Evolutionary conservation across 1,140 invertebrate species (phyloP).

Genomic region (Drosophila prosaltans): DNA sequence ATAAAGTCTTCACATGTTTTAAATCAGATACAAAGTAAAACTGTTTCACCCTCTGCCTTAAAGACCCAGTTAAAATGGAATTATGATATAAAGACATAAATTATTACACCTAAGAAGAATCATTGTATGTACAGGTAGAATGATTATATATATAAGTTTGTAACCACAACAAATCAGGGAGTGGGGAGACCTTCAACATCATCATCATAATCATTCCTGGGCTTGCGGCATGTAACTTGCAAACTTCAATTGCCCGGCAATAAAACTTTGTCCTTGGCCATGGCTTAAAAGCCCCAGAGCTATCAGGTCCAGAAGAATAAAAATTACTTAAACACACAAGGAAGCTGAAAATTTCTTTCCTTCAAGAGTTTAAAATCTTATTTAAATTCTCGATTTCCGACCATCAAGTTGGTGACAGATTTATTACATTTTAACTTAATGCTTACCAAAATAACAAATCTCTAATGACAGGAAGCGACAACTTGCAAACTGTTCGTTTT

Average conservation of each 20-base stretch:
- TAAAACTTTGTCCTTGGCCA: slow-evolving; percentile 70
- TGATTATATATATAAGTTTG: slow-evolving; percentile 1
- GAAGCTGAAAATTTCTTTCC: slow-evolving; percentile 34
- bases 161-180: slow-evolving; percentile 51
- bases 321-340: slow-evolving; percentile 46
- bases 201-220: slow-evolving; percentile 21
- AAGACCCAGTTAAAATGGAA: neutral
- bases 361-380: slow-evolving; percentile 38
- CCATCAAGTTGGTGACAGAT: slow-evolving; percentile 52
- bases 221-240: slow-evolving; percentile 26
- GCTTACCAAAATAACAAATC: slow-evolving; percentile 35
- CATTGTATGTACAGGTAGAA: neutral
- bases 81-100: no score
- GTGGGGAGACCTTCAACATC: slow-evolving; percentile 22
- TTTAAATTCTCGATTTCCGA: slow-evolving; percentile 37
- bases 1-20: no score
- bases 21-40: neutral
- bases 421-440: slow-evolving; percentile 74
- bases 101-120: neutral
- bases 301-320: slow-evolving; percentile 3
- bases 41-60: neutral
- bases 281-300: slow-evolving; percentile 30
- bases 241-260: slow-evolving; percentile 72
- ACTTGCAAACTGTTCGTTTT: neutral
- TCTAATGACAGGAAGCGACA: slow-evolving; percentile 17